Conservation (phyloP, 1,140 invertebrate species). For the Mactra quadrangularis region DNA sequence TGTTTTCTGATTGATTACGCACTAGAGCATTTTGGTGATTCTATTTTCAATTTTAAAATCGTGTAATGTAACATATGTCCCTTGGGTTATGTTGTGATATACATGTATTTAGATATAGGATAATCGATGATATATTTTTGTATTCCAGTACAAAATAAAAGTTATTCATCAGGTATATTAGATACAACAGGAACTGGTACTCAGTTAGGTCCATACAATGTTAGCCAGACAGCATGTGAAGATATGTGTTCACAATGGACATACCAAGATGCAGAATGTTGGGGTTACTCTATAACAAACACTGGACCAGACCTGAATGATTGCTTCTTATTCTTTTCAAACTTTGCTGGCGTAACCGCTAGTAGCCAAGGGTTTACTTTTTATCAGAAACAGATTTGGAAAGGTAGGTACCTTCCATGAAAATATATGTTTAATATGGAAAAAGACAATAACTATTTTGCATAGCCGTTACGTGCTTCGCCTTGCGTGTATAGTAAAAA, state of each 20-base stretch:
- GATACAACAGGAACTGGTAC: neutral
- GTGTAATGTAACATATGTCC: too few relatives aligned
- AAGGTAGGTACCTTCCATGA: too few relatives aligned
- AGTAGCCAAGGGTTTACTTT: neutral
- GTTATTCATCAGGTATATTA: neutral
- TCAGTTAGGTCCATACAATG: constrained; percentile 28
- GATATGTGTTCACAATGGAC: constrained; percentile 9
- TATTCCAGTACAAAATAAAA: constrained; percentile 8
- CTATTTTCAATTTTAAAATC: neutral
- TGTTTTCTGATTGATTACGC: neutral
- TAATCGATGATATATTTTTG: neutral
- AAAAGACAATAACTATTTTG: neutral
- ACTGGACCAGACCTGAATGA: neutral
- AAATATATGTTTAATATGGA: too few relatives aligned
- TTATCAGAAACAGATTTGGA: neutral
- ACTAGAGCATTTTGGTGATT: neutral
- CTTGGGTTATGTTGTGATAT: too few relatives aligned
- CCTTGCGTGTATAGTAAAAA: too few relatives aligned
- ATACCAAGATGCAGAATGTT: constrained; percentile 27
- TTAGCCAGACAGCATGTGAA: neutral
- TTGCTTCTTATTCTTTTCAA: neutral
- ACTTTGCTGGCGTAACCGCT: neutral
- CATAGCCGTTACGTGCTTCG: too few relatives aligned
- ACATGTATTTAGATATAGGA: too few relatives aligned
- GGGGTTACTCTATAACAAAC: neutral